phyloP scores from a whole-genome alignment of 2,113 vertebrate species.

The Apteryx owenii region DNA sequence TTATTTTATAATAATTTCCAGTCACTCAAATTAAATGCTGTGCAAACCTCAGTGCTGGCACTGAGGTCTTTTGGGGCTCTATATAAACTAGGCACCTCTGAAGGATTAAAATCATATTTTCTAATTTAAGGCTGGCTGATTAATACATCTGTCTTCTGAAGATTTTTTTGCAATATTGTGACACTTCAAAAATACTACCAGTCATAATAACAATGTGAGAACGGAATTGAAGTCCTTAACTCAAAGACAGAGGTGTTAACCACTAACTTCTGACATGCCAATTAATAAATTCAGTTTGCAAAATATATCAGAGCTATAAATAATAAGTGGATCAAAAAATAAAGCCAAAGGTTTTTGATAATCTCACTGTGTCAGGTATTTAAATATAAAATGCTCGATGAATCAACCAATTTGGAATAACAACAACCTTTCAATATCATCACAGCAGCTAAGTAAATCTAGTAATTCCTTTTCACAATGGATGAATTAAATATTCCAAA shows the following conservation, averaged over 20 bases:
- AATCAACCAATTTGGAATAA: not conserved
- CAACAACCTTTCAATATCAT: not conserved
- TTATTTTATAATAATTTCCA: not conserved
- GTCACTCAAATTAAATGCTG: not conserved
- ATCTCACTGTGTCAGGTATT: not conserved
- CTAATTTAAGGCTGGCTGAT: not conserved
- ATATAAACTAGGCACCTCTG: not conserved
- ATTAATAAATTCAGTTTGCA: not conserved
- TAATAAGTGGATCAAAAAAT: not conserved
- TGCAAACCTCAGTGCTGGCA: not conserved
- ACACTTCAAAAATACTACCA: not conserved
- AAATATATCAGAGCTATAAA: not conserved
- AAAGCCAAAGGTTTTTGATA: not conserved
- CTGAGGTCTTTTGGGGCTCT: not conserved
- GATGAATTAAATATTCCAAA: not conserved
- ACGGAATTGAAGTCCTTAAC: conserved; percentile 69
- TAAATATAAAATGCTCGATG: not conserved
- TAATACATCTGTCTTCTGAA: not conserved
- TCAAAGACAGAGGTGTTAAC: conserved; percentile 83
- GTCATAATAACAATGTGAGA: conserved; percentile 75
- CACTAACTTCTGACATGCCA: conserved; percentile 64
- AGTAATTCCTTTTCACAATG: not conserved
- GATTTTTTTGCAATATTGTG: not conserved
- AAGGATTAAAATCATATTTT: not conserved
- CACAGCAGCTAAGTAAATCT: not conserved